Base-by-base conservation (phyloP, 2,797 vertebrate genomes). In the Sebastiscus albofasciatus region DNA sequence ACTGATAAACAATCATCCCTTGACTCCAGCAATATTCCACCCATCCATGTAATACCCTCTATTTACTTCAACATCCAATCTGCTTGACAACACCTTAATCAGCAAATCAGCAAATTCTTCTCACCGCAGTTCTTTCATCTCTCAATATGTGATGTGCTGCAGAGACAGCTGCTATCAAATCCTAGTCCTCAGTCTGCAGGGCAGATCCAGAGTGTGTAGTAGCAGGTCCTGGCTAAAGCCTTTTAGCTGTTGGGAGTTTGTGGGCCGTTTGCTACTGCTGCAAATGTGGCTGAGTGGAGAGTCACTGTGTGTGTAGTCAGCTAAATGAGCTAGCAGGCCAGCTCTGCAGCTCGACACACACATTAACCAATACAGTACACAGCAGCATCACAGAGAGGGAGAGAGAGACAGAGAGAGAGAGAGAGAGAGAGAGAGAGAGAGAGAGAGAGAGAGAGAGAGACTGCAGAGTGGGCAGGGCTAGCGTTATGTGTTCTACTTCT, bases 401-500 rank as follows among this genome's bases (percentile, higher is more conserved):
- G 55, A 54, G 75, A 26, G 72, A 56, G 76, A 31, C 79, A 69
- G 73, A 56, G 59, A 58, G 67, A 59, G 52, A 31, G 75, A 34
- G 75, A 54, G 74, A 42, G 73, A 31, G 72, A 56, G 58, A 9
- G 31, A 54, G 72, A 54, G 56, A 46, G 46, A 60, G 64, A 34
- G 70, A 60, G 71, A 9, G 58, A 29, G 55, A n/a, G 79, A 83
- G 26, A 58, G 71, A 34, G 70, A 36, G 76, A 52, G 72, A 86
- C 88, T 93, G 93, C 93, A 94, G 81, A 91, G 93, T 88, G 89
- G 90, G 93, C 85, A 80, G 90, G 89, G 84, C 89, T 56, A 81
- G 31, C 34, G 20, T 5, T 67, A 13, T 77, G 67, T 81, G 70
- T 31, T 89, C 79, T 39, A 76, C 54, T 80, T 87, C 83, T 92